Evolutionary conservation across 2,797 vertebrate genomes (phyloP).

Genomic region (Apodemus agrarius): DNA sequence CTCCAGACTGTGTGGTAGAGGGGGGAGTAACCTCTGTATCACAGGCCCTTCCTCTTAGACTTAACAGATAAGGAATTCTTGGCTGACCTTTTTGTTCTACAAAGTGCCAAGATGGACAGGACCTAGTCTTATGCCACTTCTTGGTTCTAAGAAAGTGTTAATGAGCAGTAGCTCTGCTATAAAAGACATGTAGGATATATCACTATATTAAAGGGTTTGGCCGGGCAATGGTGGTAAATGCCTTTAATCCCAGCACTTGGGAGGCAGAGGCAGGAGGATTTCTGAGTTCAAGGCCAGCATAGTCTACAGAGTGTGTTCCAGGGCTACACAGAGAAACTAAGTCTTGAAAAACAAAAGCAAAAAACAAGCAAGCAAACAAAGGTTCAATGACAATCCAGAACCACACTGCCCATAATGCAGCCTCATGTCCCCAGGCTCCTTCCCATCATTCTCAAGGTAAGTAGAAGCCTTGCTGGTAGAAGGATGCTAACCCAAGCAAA

Average conservation of each 20-base stretch:
- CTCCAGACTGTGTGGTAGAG: not conserved
- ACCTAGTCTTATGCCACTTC: not conserved
- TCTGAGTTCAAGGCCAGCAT: too few species aligned
- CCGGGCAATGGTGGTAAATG: too few species aligned
- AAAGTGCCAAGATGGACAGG: not conserved
- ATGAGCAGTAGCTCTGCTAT: not conserved
- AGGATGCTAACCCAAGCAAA: not conserved
- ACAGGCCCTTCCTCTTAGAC: not conserved
- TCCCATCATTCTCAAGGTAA: not conserved
- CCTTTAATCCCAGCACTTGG: too few species aligned
- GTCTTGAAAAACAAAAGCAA: too few species aligned
- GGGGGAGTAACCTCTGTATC: accelerated
- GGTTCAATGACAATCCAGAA: not conserved
- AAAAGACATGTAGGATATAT: not conserved
- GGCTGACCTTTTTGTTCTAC: constrained; percentile 12
- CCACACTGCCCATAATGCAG: too few species aligned
- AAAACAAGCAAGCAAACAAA: not conserved
- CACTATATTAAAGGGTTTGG: not conserved
- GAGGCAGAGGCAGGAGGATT: too few species aligned
- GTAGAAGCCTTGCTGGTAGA: not conserved
- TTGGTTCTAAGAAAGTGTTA: not conserved
- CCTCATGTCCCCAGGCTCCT: not conserved
- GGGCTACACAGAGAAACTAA: too few species aligned
- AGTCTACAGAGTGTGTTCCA: too few species aligned
- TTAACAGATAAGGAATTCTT: not conserved